Percentiles rank a stretch among this genome's conserved stretches.
Evolutionary conservation across 2,113 vertebrate species (phyloP).

Genomic region (Brachyhypopomus occidentalis): DNA sequence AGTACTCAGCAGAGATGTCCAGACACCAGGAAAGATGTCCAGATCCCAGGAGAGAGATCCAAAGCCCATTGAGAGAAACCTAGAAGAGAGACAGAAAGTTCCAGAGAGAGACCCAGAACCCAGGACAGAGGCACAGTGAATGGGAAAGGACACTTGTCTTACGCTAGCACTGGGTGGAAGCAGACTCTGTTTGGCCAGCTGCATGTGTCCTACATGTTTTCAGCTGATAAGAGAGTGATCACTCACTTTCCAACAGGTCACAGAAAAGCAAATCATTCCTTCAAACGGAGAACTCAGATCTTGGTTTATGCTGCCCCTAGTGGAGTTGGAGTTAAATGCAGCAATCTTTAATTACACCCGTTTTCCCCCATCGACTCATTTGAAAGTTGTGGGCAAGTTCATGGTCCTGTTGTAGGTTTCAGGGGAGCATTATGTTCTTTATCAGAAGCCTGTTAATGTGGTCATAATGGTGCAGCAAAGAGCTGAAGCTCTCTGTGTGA

Average conservation of each 20-base stretch:
- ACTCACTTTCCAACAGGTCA: neutral
- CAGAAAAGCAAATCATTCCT: neutral
- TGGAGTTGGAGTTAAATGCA: constrained; percentile 62
- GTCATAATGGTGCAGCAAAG: neutral
- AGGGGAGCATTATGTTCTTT: neutral
- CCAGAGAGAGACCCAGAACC: neutral
- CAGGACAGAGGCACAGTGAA: neutral
- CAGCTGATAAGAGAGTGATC: neutral
- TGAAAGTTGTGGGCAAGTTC: too few species aligned
- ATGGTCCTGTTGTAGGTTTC: neutral
- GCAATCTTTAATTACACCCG: neutral
- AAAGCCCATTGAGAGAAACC: too few species aligned
- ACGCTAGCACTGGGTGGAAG: neutral
- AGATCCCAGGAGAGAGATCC: too few species aligned
- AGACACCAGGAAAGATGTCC: too few species aligned
- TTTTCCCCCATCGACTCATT: neutral
- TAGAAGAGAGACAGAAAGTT: too few species aligned
- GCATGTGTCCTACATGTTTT: neutral
- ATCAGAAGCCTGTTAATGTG: neutral
- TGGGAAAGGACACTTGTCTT: neutral
- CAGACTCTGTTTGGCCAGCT: neutral
- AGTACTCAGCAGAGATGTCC: too few species aligned
- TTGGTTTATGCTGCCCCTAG: constrained; percentile 72
- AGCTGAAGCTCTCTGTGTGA: constrained; percentile 69
- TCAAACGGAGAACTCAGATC: constrained; percentile 37